phyloP scores from a whole-genome alignment of 2,113 vertebrate genomes.

The Silurus meridionalis region DNA sequence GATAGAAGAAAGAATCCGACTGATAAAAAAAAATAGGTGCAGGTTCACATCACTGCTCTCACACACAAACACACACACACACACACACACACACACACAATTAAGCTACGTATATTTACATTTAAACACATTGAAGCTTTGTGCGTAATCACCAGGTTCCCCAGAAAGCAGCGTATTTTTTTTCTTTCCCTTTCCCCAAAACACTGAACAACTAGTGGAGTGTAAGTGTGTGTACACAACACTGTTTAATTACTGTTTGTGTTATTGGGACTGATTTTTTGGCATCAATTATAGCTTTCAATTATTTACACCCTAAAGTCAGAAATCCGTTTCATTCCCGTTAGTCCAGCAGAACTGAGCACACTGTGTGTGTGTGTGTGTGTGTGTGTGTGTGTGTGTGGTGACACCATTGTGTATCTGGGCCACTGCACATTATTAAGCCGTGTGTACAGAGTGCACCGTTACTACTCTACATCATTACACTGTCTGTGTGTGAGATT shows the following conservation, averaged over 20 bases:
- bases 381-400: neutral
- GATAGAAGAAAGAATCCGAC: neutral
- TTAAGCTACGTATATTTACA: neutral
- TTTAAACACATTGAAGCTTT: neutral
- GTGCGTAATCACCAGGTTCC: neutral
- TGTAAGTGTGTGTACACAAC: neutral
- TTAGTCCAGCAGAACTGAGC: neutral
- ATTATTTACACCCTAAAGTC: neutral
- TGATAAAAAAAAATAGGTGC: neutral
- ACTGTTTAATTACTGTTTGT: neutral
- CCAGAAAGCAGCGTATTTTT: neutral
- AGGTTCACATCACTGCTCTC: neutral
- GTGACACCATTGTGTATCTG: neutral
- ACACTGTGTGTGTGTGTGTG: conserved; percentile 18
- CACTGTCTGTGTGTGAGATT: neutral
- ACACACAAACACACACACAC: neutral
- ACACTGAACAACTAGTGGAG: neutral
- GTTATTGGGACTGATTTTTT: neutral
- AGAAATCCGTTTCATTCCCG: neutral
- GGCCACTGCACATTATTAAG: conserved; percentile 29
- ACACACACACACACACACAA: neutral
- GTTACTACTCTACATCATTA: conserved; percentile 41
- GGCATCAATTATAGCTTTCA: neutral
- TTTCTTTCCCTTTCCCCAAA: neutral
- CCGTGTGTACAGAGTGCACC: conserved; percentile 2